These are phyloP conservation scores for Lepidocolaptes lacrymiger DNA, from an alignment of 2,797 vertebrate species.

Conservation along the genomic window DNA sequence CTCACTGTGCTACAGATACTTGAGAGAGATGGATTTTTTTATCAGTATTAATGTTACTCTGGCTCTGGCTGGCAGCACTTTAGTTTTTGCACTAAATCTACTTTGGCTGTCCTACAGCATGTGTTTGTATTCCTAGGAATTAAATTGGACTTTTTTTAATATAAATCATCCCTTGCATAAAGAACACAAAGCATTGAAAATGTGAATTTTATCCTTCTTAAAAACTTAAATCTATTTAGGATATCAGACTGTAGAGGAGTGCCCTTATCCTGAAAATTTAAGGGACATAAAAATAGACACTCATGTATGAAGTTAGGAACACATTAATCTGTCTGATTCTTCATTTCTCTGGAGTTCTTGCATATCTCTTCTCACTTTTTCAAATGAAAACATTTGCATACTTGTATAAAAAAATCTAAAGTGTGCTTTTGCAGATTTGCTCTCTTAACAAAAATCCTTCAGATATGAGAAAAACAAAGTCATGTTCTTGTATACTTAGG, in stretches of 20 bases:
- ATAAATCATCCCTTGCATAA: not conserved
- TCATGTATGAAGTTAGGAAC: not conserved
- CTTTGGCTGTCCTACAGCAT: not conserved
- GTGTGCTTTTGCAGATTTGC: accelerated
- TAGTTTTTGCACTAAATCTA: not conserved
- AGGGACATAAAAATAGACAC: not conserved
- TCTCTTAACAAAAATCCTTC: not conserved
- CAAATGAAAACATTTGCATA: not conserved
- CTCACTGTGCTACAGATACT: not conserved
- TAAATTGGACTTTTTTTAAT: not conserved
- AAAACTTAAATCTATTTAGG: not conserved
- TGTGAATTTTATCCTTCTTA: not conserved
- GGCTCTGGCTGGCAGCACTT: not conserved
- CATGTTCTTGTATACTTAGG: not conserved
- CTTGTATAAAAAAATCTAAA: not conserved
- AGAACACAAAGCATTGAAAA: not conserved
- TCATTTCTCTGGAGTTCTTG: not conserved
- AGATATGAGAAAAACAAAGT: not conserved
- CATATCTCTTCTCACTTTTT: not conserved
- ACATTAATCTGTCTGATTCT: not conserved
- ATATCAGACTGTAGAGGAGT: not conserved
- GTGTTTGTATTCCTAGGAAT: not conserved
- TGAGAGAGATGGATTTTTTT: not conserved
- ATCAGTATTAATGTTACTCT: not conserved
- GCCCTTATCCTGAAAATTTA: not conserved